These are phyloP conservation scores for Nyctereutes procyonoides DNA, from an alignment of 2,113 vertebrate species.

Conservation along the genomic window DNA sequence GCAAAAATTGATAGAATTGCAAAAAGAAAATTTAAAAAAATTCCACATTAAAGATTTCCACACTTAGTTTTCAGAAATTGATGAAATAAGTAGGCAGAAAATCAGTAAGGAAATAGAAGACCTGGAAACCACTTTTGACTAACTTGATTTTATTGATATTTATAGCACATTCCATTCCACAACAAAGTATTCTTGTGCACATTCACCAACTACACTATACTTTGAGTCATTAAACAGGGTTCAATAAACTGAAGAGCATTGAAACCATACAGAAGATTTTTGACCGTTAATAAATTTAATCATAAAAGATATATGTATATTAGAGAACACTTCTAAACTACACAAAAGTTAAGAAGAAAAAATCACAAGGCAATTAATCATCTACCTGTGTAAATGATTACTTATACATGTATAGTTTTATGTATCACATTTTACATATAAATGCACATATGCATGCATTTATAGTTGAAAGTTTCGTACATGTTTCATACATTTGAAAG, in stretches of 20 bases:
- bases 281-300: neutral
- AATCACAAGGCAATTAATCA: neutral
- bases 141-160: neutral
- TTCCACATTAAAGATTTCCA: neutral
- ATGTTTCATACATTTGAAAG: neutral
- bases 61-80: neutral
- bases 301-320: constrained; percentile 2
- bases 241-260: neutral
- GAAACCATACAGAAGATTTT: neutral
- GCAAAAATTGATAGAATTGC: neutral
- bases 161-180: neutral
- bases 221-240: neutral
- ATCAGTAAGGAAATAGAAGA: neutral
- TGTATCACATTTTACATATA: neutral
- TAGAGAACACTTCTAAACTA: neutral
- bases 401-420: constrained; percentile 15
- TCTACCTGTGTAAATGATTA: neutral
- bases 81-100: neutral
- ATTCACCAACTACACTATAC: neutral
- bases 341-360: neutral
- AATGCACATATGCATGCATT: neutral
- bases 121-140: neutral
- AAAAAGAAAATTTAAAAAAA: neutral
- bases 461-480: neutral
- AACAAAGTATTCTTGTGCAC: neutral